Conservation (phyloP, 2,888 invertebrate species). For the Aphrophora alni region DNA sequence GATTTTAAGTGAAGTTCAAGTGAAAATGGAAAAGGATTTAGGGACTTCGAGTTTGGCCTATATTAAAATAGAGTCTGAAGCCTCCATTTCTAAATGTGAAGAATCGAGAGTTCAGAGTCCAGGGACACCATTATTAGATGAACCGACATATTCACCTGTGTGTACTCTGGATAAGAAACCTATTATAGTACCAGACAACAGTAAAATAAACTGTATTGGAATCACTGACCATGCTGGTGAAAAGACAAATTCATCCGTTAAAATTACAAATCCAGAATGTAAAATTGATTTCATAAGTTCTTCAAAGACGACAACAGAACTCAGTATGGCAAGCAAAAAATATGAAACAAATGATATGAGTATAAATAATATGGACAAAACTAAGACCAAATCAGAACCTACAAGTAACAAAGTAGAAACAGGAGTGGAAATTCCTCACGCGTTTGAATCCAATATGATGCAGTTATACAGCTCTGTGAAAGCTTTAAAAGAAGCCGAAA, state of each 20-base stretch:
- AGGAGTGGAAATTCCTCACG: not conserved
- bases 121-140: not conserved
- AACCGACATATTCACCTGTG: not conserved
- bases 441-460: slow-evolving; percentile 33
- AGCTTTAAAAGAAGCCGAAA: slow-evolving; percentile 29
- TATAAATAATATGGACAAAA: not conserved
- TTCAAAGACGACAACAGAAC: not conserved
- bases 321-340: not conserved
- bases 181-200: not conserved
- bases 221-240: not conserved
- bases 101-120: not conserved
- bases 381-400: not conserved
- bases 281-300: not conserved
- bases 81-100: not conserved
- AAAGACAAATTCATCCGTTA: not conserved
- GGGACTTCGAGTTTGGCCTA: not conserved
- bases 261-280: not conserved
- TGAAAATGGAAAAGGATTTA: not conserved
- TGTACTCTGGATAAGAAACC: not conserved
- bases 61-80: not conserved
- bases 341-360: not conserved
- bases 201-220: not conserved
- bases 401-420: not conserved
- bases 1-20: not conserved
- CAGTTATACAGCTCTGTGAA: slow-evolving; percentile 30